Conservation (phyloP, 2,113 vertebrate species). For the Pycnonotus jocosus region DNA sequence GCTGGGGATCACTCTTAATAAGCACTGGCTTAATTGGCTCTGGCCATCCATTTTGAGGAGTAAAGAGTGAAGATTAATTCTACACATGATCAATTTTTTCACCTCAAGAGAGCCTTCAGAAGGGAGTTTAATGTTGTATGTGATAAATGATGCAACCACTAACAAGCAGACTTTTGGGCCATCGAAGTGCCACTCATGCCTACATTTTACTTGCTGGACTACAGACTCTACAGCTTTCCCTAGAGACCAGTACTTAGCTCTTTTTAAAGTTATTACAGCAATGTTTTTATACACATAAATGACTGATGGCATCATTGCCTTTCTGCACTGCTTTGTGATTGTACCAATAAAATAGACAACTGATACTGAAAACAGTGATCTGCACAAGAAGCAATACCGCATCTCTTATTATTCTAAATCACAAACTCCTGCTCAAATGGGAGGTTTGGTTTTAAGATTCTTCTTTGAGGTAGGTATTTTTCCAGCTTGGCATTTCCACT, state of each 20-base stretch:
- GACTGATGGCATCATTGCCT: not conserved
- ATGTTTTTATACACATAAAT: not conserved
- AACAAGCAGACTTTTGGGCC: not conserved
- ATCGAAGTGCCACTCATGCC: not conserved
- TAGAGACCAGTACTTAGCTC: not conserved
- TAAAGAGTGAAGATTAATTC: not conserved
- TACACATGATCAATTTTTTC: not conserved
- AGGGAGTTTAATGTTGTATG: not conserved
- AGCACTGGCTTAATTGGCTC: not conserved
- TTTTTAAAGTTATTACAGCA: not conserved
- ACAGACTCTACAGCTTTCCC: not conserved
- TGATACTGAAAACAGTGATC: not conserved
- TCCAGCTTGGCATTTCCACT: not conserved
- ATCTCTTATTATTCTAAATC: not conserved
- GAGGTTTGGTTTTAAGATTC: not conserved
- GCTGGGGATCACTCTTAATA: not conserved
- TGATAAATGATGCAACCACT: not conserved
- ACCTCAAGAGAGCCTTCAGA: not conserved
- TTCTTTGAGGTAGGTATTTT: not conserved
- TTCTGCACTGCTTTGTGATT: not conserved
- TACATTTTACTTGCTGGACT: not conserved
- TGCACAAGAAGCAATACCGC: not conserved
- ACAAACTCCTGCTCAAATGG: not conserved
- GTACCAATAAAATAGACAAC: not conserved
- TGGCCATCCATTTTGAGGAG: not conserved